Base-by-base conservation (phyloP, 92 coral and sea anemone species). In the Phenganax marumi region DNA sequence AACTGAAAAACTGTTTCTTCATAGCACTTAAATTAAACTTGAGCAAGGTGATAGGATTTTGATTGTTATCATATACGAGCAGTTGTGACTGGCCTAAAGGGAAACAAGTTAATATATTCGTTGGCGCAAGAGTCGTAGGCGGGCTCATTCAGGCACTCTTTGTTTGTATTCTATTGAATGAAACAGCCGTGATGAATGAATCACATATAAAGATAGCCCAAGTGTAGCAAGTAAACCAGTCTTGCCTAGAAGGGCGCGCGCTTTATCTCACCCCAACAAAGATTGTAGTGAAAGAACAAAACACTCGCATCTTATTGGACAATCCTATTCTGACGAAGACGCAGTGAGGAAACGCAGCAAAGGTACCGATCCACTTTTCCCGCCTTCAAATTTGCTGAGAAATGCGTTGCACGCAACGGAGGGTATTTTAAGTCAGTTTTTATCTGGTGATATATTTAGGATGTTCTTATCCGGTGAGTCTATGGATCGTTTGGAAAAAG, bases 141-240 rank as follows among this genome's bases (percentile, higher is more conserved):
- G 83, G 81, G 55, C 58, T 43, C 83, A 17, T 43, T 48, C 69
- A n/a, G n/a, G n/a, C n/a, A 13, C 6, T 60, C 83, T 78, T 78
- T 78, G 83, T 78, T 78, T 78, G 68, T 58, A 56, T n/a, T 19
- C 46, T 50, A 43, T 57, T 78, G 73, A 78, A 78, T 78, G 33
- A 47, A 50, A 48, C 43, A 33, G 43, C 43, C 43, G 43, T 19
- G 72, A 25, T 52, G 56, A 78, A 78, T 78, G 73, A 61, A 78
- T 50, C 43, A n/a, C 47, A 21, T 78, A 78, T 60, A 78, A 56
- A 68, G 18, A 33, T 8, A 16, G 53, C 52, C 22, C 14, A 50
- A 49, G 65, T 54, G 58, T 24, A 16, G 25, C 62, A 21, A 16
- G 68, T 10, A 48, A 18, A n/a, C 43, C 60, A 78, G 83, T 61